Base-by-base conservation (phyloP, 2,888 invertebrate species). In the Therioaphis trifolii region DNA sequence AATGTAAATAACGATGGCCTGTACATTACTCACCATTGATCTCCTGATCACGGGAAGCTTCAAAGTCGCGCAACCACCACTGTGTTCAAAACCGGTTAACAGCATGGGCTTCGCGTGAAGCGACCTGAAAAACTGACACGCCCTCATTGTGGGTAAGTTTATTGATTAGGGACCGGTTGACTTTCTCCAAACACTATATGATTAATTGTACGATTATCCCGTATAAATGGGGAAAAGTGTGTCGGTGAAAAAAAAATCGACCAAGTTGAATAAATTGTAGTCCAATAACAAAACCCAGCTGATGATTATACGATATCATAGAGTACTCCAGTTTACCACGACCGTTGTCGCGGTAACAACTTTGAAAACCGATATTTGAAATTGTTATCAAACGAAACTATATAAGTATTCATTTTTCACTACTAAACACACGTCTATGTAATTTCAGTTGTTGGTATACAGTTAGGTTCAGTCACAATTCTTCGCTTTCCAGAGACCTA, bases 51-150 rank as follows among this genome's bases (percentile, higher is more conserved):
- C 4, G 18, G 63, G 40, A 40, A 63, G 4, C n/a, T 49, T 74
- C 35, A 40, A 63, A 72, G 69, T 74, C n/a, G 24, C 40, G 4
- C 49, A 82, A 12, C 49, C 5, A n/a, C 46, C 49, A 15, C 49
- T 0, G 29, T 66, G 49, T n/a, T 74, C 49, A 12, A 63, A 52
- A 52, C 71, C 74, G 18, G 52, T 40, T 9, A 66, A 14, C 18
- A 74, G 12, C 7, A 40, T 14, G 9, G 80, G 35, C 15, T 49
- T 82, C 15, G 15, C 12, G 0, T 66, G 74, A 74, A 82, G 18
- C n/a, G 82, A 24, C 24, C 61, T 82, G 49, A 71, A 74, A 40
- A 82, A 82, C 52, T 82, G 82, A 74, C 82, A 82, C 82, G 82
- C 82, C 82, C 82, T 82, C 82, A 82, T 82, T 27, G 4, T 58